Evolutionary conservation across 2,113 vertebrate species (phyloP).

Genomic region (Platanista minor): DNA sequence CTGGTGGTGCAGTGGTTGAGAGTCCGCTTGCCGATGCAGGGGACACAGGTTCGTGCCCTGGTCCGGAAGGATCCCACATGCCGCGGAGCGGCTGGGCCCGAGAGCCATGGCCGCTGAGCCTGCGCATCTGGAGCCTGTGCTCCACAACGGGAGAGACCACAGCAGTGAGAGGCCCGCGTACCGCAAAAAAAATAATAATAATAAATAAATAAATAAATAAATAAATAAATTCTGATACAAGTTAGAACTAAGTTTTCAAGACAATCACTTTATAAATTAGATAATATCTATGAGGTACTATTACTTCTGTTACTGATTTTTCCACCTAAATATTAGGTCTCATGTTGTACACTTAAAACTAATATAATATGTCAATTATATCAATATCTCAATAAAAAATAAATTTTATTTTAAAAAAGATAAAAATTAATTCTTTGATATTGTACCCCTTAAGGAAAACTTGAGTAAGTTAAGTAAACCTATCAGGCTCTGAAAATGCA

Average conservation of each 20-base stretch:
- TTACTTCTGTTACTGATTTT: not conserved
- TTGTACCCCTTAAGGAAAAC: not conserved
- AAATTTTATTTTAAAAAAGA: not conserved
- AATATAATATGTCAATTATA: not conserved
- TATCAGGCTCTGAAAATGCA: not conserved
- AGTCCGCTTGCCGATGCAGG: too few relatives aligned
- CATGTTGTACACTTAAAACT: not conserved
- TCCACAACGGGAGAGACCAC: too few relatives aligned
- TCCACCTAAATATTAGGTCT: not conserved
- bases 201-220: too few relatives aligned
- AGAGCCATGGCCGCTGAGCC: too few relatives aligned
- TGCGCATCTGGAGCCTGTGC: too few relatives aligned
- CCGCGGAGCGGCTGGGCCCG: too few relatives aligned
- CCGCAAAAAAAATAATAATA: too few relatives aligned
- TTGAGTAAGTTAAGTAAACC: not conserved
- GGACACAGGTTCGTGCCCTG: too few relatives aligned
- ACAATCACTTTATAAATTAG: not conserved
- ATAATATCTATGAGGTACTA: not conserved
- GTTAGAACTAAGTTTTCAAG: not conserved
- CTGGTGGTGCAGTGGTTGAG: too few relatives aligned
- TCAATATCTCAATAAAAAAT: not conserved
- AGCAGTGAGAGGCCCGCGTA: too few relatives aligned
- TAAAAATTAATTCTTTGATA: not conserved
- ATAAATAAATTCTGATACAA: not conserved
- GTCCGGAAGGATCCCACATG: too few relatives aligned